Conservation (phyloP, 2,797 vertebrate species). For the Petrocephalus schoutedeni region DNA sequence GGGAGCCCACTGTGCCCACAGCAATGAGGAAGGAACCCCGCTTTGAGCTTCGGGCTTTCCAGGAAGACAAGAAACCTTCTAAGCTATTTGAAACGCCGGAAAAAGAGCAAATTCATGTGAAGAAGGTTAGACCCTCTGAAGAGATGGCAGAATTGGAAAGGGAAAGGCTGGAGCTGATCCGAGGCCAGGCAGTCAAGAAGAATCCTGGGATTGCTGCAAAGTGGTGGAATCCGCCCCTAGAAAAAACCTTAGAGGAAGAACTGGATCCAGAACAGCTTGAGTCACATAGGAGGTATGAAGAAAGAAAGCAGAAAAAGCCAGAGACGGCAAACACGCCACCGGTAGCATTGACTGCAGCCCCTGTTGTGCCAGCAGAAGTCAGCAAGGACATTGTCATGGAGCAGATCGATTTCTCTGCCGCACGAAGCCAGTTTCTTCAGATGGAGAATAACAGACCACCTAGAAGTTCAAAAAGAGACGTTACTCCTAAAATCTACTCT, state of each 20-base stretch:
- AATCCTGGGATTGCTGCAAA: slow-evolving; percentile 86
- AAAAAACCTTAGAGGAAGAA: slow-evolving; percentile 82
- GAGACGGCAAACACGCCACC: slow-evolving; percentile 47
- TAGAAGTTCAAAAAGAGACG: slow-evolving; percentile 61
- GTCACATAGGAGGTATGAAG: slow-evolving; percentile 86
- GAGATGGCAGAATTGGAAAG: slow-evolving; percentile 90
- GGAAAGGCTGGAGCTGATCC: slow-evolving; percentile 89
- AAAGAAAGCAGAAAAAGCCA: slow-evolving; percentile 78
- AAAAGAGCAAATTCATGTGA: slow-evolving; percentile 74
- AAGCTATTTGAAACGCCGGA: slow-evolving; percentile 80
- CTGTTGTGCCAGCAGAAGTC: slow-evolving; percentile 44
- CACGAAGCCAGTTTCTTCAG: slow-evolving; percentile 85
- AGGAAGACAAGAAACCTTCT: slow-evolving; percentile 87
- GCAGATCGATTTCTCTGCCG: slow-evolving; percentile 86
- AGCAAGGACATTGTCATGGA: slow-evolving; percentile 82
- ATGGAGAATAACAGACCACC: slow-evolving; percentile 64
- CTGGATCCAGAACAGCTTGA: slow-evolving; percentile 84
- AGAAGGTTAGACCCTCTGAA: slow-evolving; percentile 79
- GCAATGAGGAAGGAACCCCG: slow-evolving; percentile 74
- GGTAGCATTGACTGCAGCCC: slow-evolving; percentile 29
- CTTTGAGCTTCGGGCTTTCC: slow-evolving; percentile 89
- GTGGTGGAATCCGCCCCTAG: slow-evolving; percentile 96
- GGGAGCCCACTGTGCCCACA: slow-evolving; percentile 53
- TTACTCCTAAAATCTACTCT: slow-evolving; percentile 79
- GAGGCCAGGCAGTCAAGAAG: slow-evolving; percentile 91